A percentile compares a stretch with the other conserved stretches of the same genome.
Evolutionary conservation across 2,797 vertebrate species (phyloP).

Genomic region (Pseudochromis fuscus): DNA sequence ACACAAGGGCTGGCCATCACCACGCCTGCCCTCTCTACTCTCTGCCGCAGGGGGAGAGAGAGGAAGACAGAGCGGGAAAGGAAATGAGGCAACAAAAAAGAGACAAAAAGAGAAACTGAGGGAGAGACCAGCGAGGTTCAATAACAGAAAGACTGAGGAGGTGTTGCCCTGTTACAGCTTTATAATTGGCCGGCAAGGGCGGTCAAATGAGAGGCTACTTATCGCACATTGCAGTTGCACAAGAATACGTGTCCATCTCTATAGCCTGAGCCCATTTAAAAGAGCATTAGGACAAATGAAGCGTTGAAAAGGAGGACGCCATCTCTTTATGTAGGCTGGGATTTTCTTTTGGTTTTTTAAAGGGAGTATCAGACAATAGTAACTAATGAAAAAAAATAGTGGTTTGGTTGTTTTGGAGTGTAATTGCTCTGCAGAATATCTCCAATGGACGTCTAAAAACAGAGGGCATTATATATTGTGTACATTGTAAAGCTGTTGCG

Average conservation of each 20-base stretch:
- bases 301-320: slow-evolving; percentile 69
- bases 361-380: slow-evolving; percentile 50
- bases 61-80: slow-evolving; percentile 48
- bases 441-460: slow-evolving; percentile 35
- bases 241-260: slow-evolving; percentile 77
- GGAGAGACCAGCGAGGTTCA: slow-evolving; percentile 69
- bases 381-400: slow-evolving; percentile 44
- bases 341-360: too few relatives aligned
- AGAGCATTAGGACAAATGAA: slow-evolving; percentile 79
- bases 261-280: slow-evolving; percentile 74
- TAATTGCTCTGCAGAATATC: slow-evolving; percentile 58
- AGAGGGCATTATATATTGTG: neutral
- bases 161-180: slow-evolving; percentile 80
- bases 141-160: slow-evolving; percentile 78
- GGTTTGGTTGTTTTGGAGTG: slow-evolving; percentile 44
- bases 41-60: slow-evolving; percentile 66
- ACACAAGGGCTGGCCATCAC: slow-evolving; percentile 80
- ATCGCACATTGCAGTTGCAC: slow-evolving; percentile 76
- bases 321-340: slow-evolving; percentile 63
- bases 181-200: slow-evolving; percentile 84
- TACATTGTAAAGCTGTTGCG: neutral
- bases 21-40: slow-evolving; percentile 74
- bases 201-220: slow-evolving; percentile 82
- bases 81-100: slow-evolving; percentile 65
- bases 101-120: slow-evolving; percentile 76